Evolutionary conservation across 2,888 invertebrate genomes (phyloP), one percentile per base, ranked within the genome.

Genomic region (Epirrhoe tristata): DNA sequence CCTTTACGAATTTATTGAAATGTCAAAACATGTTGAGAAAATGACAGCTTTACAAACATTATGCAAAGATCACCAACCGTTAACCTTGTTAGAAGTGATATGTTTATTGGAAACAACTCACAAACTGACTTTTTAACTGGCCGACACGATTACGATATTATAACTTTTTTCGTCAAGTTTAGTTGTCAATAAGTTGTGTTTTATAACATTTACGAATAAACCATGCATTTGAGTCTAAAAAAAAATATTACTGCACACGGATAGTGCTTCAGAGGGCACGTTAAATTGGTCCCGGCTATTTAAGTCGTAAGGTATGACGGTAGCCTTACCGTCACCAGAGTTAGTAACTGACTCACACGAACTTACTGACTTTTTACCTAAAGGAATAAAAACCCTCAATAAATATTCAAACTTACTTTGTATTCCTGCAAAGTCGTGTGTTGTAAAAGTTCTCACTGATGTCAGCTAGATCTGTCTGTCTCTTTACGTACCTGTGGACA

Each of bases 81-180:
- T 73, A 70, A 67, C 69, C 69, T 69, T 53, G 48, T 24, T 71
- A 64, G 60, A 16, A 31, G 43, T 68, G 73, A 73, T 68, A 67
- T 63, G 32, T 68, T 73, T 67, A 71, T 60, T 50, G 55, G 50
- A 62, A 58, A 68, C 66, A 66, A 69, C 71, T 71, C 58, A 67
- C 64, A 59, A 58, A 36, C 5, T 16, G 10, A 10, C 12, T 31
- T n/a, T 43, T 59, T 14, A 59, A 14, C n/a, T 31, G 1, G 14
- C 36, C 52, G 59, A 52, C 6, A 59, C 59, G 36, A 59, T 10
- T 0, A 43, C 24, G 57, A 48, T 2, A 32, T 48, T 17, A 0
- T 4, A 2, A 16, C 31, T 7, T 0, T 24, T 43, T 12, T 4
- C 12, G 12, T 2, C 5, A 5, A 5, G 43, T 43, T 10, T 0